These are phyloP conservation scores for Ditula angustiorana DNA, from an alignment of 2,888 invertebrate species.

Conservation along the genomic window DNA sequence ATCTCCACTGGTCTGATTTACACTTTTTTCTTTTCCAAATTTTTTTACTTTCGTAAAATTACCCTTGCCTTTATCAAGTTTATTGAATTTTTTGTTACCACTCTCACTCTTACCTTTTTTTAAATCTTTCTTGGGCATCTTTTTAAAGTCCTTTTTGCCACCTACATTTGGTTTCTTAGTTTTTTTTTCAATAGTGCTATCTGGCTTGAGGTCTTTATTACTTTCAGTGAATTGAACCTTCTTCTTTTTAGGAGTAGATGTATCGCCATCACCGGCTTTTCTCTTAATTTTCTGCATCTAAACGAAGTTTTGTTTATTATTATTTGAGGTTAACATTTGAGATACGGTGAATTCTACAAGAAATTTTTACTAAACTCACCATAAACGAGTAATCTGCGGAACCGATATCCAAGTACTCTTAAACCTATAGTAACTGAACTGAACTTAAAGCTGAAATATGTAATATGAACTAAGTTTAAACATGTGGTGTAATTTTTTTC, in stretches of 20 bases:
- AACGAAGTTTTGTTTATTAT: slow-evolving; percentile 87
- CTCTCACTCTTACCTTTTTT: slow-evolving; percentile 39
- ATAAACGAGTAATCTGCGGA: neutral
- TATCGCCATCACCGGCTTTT: slow-evolving; percentile 58
- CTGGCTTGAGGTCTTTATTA: slow-evolving; percentile 39
- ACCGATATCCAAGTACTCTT: neutral
- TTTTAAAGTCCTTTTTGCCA: slow-evolving; percentile 34
- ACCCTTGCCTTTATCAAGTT: slow-evolving; percentile 50
- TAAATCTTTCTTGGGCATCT: slow-evolving; percentile 38
- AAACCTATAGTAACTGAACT: neutral
- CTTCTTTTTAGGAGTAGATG: slow-evolving; percentile 62
- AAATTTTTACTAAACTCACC: slow-evolving; percentile 9
- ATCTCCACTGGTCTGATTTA: slow-evolving; percentile 52
- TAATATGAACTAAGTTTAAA: neutral
- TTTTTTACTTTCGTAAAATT: slow-evolving; percentile 50
- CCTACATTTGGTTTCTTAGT: slow-evolving; percentile 35
- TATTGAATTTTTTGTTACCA: slow-evolving; percentile 46
- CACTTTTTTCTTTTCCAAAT: slow-evolving; percentile 52
- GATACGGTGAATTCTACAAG: neutral
- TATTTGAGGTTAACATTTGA: slow-evolving; percentile 25
- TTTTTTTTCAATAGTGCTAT: slow-evolving; percentile 33
- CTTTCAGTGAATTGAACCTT: slow-evolving; percentile 57
- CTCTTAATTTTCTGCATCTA: slow-evolving; percentile 83
- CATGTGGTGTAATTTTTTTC: slow-evolving; percentile 10
- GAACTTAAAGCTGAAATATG: neutral